Conservation (phyloP, 2,888 invertebrate genomes). For the Exephanes ischioxanthus region DNA sequence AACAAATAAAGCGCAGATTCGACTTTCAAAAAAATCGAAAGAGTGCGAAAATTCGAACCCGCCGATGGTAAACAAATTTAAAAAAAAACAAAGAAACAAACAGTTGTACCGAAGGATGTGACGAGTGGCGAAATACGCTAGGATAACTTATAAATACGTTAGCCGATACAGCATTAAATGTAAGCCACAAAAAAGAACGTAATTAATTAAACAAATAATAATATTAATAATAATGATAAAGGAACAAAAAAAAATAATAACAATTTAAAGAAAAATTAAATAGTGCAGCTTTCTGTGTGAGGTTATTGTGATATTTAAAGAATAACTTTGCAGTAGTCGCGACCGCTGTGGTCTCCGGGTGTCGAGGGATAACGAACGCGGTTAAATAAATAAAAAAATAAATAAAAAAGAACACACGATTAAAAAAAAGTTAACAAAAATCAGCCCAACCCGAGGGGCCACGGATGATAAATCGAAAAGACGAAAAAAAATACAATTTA, state of each 20-base stretch:
- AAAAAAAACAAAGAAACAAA: constrained; percentile 38
- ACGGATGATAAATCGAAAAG: constrained; percentile 71
- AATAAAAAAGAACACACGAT: constrained; percentile 60
- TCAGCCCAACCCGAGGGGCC: constrained; percentile 61
- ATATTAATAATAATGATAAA: constrained; percentile 61
- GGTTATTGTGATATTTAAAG: constrained; percentile 84
- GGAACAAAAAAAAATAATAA: constrained; percentile 44
- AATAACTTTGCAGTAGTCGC: constrained; percentile 75
- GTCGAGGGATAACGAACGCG: constrained; percentile 23
- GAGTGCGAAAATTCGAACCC: constrained; percentile 32
- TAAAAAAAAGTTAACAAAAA: constrained; percentile 72
- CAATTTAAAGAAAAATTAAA: constrained; percentile 61
- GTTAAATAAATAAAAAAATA: constrained; percentile 28
- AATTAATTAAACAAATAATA: constrained; percentile 62
- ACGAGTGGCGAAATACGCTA: constrained; percentile 17
- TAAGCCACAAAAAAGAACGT: constrained; percentile 54
- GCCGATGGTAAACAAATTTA: neutral
- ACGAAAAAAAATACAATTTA: constrained; percentile 73
- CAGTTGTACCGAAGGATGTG: constrained; percentile 22
- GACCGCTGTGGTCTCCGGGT: constrained; percentile 56
- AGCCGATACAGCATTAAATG: constrained; percentile 53
- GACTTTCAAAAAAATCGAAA: constrained; percentile 10
- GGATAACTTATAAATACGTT: constrained; percentile 54
- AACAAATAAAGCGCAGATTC: constrained; percentile 15
- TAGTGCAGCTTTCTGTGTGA: constrained; percentile 84